A percentile compares a stretch with the other conserved stretches of the same genome.
These are phyloP conservation scores for Dallia pectoralis DNA, from an alignment of 2,797 vertebrate species.

Conservation along the genomic window DNA sequence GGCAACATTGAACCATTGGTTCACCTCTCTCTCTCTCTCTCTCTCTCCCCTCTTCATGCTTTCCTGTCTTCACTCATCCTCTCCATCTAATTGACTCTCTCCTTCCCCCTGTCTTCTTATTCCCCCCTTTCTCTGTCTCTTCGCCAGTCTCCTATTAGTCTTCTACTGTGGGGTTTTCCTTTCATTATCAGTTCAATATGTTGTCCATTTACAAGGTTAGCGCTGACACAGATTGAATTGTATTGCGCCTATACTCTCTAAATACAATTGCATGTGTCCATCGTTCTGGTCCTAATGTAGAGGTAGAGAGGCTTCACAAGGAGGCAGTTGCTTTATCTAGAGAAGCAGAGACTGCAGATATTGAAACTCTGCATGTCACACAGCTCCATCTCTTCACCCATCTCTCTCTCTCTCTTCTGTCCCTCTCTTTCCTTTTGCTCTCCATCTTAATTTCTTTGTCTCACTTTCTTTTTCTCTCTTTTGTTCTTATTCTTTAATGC, in stretches of 20 bases:
- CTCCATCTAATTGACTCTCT: background rate
- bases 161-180: constrained; percentile 7
- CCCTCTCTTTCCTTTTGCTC: constrained; percentile 13
- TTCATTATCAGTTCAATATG: constrained; percentile 44
- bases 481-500: constrained; percentile 14
- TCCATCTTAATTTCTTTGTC: background rate
- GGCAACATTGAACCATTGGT: constrained; percentile 3
- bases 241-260: constrained; percentile 47
- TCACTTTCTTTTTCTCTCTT: background rate
- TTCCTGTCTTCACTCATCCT: background rate
- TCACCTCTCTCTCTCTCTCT: background rate
- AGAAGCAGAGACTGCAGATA: constrained; percentile 39
- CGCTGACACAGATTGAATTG: constrained; percentile 53
- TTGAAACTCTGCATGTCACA: constrained; percentile 49
- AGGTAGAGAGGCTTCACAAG: constrained; percentile 37
- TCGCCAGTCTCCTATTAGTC: constrained; percentile 5
- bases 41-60: constrained; percentile 12
- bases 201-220: constrained; percentile 55
- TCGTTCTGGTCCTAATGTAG: constrained; percentile 44
- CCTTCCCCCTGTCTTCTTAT: constrained; percentile 14
- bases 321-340: constrained; percentile 46
- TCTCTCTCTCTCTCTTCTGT: constrained; percentile 18
- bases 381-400: background rate
- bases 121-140: background rate
- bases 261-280: constrained; percentile 52